phyloP scores from a whole-genome alignment of 1,140 invertebrate genomes.

The Papilio xuthus region DNA sequence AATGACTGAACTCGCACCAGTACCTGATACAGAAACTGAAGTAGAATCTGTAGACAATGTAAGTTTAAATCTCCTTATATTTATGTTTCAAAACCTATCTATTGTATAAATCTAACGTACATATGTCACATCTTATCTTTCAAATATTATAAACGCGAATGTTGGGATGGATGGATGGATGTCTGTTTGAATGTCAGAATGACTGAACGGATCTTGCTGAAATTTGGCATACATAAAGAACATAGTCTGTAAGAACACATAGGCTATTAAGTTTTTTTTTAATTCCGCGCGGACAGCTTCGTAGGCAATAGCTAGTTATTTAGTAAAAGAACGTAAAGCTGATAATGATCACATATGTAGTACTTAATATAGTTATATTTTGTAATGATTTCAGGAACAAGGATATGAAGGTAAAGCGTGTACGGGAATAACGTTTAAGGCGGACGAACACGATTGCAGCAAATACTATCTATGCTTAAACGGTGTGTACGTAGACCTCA shows the following conservation, averaged over 20 bases:
- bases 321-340: background rate
- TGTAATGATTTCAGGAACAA: slow-evolving; percentile 48
- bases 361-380: background rate
- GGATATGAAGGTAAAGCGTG: slow-evolving; percentile 79
- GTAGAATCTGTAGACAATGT: slow-evolving; percentile 31
- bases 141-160: too few species aligned
- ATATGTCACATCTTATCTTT: too few species aligned
- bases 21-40: slow-evolving; percentile 34
- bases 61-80: background rate
- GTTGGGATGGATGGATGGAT: too few species aligned
- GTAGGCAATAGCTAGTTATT: too few species aligned
- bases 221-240: too few species aligned
- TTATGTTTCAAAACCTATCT: background rate
- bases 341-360: too few species aligned
- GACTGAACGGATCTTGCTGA: too few species aligned
- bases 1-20: slow-evolving; percentile 15
- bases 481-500: slow-evolving; percentile 84
- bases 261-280: too few species aligned
- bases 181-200: too few species aligned
- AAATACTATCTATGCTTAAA: slow-evolving; percentile 92
- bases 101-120: too few species aligned
- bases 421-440: slow-evolving; percentile 82
- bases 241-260: too few species aligned
- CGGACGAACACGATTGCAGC: slow-evolving; percentile 86
- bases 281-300: too few species aligned